Evolutionary conservation across 2,888 invertebrate species (phyloP).

Genomic region (Pinctada fucata): DNA sequence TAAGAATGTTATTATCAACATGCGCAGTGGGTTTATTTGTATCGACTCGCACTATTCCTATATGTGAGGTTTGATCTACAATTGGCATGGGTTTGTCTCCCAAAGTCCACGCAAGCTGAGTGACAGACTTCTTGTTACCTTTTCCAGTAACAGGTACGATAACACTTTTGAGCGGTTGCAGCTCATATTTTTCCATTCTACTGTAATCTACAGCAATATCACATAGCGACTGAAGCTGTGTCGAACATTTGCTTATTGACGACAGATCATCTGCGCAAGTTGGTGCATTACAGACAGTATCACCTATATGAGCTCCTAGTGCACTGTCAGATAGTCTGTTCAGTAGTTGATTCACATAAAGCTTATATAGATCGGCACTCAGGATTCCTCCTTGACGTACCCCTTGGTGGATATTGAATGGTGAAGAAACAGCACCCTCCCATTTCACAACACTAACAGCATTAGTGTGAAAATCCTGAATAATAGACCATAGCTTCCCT

Average conservation of each 20-base stretch:
- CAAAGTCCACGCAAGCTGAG: too few relatives aligned
- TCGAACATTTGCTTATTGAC: background rate
- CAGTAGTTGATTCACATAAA: constrained; percentile 21
- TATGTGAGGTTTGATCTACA: too few relatives aligned
- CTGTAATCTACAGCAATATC: constrained; percentile 16
- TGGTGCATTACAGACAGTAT: background rate
- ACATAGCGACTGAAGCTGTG: background rate
- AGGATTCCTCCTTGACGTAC: constrained; percentile 6
- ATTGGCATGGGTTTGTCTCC: too few relatives aligned
- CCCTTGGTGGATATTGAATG: constrained; percentile 13
- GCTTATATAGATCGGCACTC: constrained; percentile 7
- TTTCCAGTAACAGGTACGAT: too few relatives aligned
- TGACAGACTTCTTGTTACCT: too few relatives aligned
- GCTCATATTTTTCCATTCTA: background rate
- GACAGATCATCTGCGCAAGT: constrained; percentile 15
- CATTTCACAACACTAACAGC: constrained; percentile 19
- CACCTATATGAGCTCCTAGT: background rate
- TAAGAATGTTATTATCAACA: too few relatives aligned
- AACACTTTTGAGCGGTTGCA: constrained; percentile 12
- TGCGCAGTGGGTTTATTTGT: too few relatives aligned
- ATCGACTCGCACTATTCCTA: too few relatives aligned
- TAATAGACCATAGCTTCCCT: too few relatives aligned
- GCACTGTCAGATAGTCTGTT: background rate
- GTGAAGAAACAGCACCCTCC: background rate
- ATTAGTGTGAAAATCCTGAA: constrained; percentile 14